Evolutionary conservation across 2,888 invertebrate species (phyloP).

Genomic region (Catocala sponsa): DNA sequence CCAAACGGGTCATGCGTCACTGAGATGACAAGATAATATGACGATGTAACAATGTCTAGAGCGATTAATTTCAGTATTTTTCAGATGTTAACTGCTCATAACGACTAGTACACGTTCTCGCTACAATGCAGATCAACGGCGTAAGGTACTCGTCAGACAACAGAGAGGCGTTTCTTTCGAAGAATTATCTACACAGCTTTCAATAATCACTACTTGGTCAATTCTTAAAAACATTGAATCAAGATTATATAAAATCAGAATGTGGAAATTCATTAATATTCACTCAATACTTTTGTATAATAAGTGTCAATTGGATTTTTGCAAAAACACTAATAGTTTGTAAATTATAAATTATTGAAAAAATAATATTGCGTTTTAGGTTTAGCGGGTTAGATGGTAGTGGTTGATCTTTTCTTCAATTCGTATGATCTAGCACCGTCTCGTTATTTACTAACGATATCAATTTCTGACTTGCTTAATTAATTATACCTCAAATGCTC

Average conservation of each 20-base stretch:
- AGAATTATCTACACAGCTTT: neutral
- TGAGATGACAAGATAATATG: neutral
- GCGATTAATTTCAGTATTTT: conserved; percentile 9
- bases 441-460: too few species aligned
- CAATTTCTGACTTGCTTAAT: too few species aligned
- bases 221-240: too few species aligned
- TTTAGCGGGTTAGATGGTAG: too few species aligned
- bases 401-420: too few species aligned
- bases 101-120: neutral
- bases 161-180: neutral
- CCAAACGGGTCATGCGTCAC: too few species aligned
- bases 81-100: conserved; percentile 6
- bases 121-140: neutral
- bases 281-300: neutral
- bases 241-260: too few species aligned
- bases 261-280: too few species aligned
- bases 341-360: neutral
- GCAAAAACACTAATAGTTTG: neutral
- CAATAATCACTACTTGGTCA: too few species aligned
- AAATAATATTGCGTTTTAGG: too few species aligned
- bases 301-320: conserved; percentile 15
- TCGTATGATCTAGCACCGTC: too few species aligned
- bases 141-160: neutral
- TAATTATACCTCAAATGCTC: too few species aligned
- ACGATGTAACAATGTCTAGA: neutral